Conservation (phyloP, 23 tunicate genomes). For the Botrylloides violaceus region DNA sequence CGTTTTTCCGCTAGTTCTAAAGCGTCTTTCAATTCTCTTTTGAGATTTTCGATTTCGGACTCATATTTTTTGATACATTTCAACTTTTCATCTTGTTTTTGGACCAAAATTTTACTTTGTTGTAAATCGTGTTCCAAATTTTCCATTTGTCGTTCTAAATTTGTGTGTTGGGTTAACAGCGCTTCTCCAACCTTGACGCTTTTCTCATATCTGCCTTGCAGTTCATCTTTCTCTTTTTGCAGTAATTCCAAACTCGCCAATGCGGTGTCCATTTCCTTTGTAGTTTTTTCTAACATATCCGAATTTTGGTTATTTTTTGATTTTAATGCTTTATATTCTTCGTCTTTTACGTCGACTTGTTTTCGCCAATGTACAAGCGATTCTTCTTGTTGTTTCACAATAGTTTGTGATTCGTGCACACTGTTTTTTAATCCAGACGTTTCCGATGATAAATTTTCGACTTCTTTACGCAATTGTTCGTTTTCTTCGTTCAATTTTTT, state of each 20-base stretch:
- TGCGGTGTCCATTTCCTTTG: conserved; percentile 55
- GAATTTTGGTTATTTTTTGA: not conserved
- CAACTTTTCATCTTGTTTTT: not conserved
- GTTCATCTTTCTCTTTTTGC: conserved; percentile 24
- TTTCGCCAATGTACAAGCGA: conserved; percentile 19
- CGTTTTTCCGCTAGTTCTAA: conserved; percentile 77
- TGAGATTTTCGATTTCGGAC: not conserved
- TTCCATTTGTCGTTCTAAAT: conserved; percentile 10
- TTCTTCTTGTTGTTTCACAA: conserved; percentile 53
- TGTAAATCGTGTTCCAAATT: conserved; percentile 7
- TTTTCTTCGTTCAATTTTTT: not conserved
- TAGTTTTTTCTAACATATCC: conserved; percentile 16
- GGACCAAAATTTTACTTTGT: not conserved
- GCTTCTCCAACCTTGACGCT: conserved; percentile 13
- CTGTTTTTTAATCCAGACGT: conserved; percentile 24
- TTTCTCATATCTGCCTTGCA: conserved; percentile 11
- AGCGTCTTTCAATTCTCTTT: not conserved
- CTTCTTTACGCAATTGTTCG: not conserved
- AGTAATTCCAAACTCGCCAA: conserved; percentile 9
- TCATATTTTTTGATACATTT: not conserved
- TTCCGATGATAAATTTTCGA: not conserved
- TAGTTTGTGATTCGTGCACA: conserved; percentile 53
- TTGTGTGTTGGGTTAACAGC: not conserved
- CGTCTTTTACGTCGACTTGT: conserved; percentile 24
- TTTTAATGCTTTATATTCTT: conserved; percentile 21